Percentiles rank a stretch among this genome's conserved stretches.
These are phyloP conservation scores for Phaonia tiefii DNA, from an alignment of 2,888 invertebrate genomes.

Conservation along the genomic window DNA sequence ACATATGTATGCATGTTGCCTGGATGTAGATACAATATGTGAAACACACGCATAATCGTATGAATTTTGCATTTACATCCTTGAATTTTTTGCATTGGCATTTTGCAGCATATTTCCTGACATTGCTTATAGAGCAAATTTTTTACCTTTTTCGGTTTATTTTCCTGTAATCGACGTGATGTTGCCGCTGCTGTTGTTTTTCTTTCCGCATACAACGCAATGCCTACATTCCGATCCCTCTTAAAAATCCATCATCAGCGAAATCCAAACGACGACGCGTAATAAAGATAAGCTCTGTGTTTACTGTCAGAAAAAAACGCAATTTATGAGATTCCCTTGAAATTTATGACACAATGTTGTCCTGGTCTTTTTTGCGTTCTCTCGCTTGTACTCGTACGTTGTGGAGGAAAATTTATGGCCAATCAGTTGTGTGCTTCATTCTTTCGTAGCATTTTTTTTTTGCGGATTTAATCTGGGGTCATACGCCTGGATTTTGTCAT, in stretches of 20 bases:
- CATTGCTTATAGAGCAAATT: constrained; percentile 55
- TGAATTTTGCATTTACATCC: neutral
- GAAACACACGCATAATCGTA: too few species aligned
- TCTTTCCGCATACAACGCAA: constrained; percentile 9
- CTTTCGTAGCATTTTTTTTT: constrained; percentile 26
- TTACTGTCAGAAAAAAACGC: constrained; percentile 65
- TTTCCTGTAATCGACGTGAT: constrained; percentile 53
- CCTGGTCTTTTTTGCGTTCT: constrained; percentile 29
- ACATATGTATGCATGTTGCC: too few species aligned
- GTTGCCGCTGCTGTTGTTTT: constrained; percentile 13
- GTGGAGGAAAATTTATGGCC: constrained; percentile 58
- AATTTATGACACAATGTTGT: constrained; percentile 64
- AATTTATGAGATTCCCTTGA: constrained; percentile 68
- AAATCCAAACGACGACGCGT: constrained; percentile 69
- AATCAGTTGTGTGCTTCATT: constrained; percentile 51
- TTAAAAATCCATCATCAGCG: constrained; percentile 68
- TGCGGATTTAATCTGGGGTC: constrained; percentile 58
- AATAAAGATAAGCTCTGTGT: constrained; percentile 70
- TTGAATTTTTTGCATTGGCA: constrained; percentile 21
- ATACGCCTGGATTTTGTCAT: constrained; percentile 31
- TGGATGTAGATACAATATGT: too few species aligned
- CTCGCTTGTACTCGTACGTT: constrained; percentile 23
- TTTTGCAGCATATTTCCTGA: constrained; percentile 47
- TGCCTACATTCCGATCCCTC: constrained; percentile 25
- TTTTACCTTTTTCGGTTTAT: constrained; percentile 40